These are phyloP conservation scores for Pseudomyrmex flavicornis DNA, from an alignment of 1,140 invertebrate species.

Conservation along the genomic window DNA sequence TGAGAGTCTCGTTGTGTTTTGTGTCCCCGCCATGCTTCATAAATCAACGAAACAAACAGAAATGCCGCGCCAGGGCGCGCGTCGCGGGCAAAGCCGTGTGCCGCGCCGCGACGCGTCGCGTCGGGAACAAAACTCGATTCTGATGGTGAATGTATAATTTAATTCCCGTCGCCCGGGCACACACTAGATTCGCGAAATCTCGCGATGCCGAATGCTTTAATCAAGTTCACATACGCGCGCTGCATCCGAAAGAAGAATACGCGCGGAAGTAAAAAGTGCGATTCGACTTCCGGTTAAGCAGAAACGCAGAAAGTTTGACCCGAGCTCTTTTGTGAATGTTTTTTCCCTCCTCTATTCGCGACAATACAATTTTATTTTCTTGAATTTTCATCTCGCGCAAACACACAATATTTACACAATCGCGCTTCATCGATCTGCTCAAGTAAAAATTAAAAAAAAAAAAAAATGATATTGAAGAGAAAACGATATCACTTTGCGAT, in stretches of 20 bases:
- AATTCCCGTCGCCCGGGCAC: conserved; percentile 62
- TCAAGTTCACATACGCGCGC: conserved; percentile 3
- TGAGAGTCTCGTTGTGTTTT: conserved; percentile 79
- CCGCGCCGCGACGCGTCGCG: conserved; percentile 27
- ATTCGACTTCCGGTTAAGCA: not conserved
- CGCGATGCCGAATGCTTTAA: conserved; percentile 51
- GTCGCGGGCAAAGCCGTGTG: conserved; percentile 70
- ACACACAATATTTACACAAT: conserved; percentile 9
- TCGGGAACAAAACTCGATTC: conserved; percentile 72
- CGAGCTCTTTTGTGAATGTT: too few species aligned
- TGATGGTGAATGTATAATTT: conserved; percentile 79
- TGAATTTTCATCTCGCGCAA: not conserved
- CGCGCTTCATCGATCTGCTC: not conserved
- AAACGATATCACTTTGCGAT: not conserved
- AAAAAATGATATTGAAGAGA: not conserved
- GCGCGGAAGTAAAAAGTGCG: not conserved
- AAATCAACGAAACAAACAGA: conserved; percentile 84
- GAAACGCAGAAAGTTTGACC: too few species aligned
- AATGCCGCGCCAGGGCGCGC: conserved; percentile 75
- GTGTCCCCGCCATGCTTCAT: conserved; percentile 82
- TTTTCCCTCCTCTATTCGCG: too few species aligned
- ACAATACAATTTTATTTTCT: conserved; percentile 2
- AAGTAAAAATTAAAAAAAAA: not conserved
- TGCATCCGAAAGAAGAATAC: conserved; percentile 1
- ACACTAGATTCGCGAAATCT: conserved; percentile 59